Base-by-base conservation (phyloP, 2,797 vertebrate species). In the Sebastes melanostomus region DNA sequence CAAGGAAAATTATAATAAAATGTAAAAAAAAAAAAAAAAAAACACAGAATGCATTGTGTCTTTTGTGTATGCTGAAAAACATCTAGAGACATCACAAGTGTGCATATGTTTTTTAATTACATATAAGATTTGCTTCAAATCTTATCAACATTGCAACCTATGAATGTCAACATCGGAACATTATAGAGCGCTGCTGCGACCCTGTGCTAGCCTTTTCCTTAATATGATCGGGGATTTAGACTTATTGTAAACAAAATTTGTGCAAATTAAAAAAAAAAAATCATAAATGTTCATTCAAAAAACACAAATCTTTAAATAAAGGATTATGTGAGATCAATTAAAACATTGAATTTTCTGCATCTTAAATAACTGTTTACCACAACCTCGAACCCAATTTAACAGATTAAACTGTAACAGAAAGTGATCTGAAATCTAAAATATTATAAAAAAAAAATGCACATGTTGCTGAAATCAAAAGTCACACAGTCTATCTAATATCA, bases 1-100 rank as follows among this genome's bases (percentile, higher is more conserved):
- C 84, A 87, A 93, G 86, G 65, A 80, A 80, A 86, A 87, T 92
- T 87, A 77, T 84, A 89, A 92, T 93, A 91, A 93, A 92, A 90
- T 18, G 32, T 25, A 42, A 66, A 80, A 82, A 85, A 30, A 20
- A 10, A 10, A 0, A n/a, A 14, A 65, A 46, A 81, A 8, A 14
- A 78, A 79, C 2, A 63, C 1, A 36, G 1, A 60, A 18, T 22
- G 55, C 1, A 8, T 36, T 0, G 12, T 80, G 59, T 84, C 3
- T 68, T 63, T 22, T 76, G 50, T 75, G 42, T 54, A 4, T 10
- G 30, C 8, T 4, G 1, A 58, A 72, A 72, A 84, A 81, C 29
- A 59, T 38, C n/a, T 0, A 24, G 2, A 78, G 24, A 76, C 16
- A 2, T 69, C 12, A 16, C 18, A 46, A 58, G 36, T 85, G 32